Evolutionary conservation across 2,113 vertebrate genomes (phyloP), one percentile per base, ranked within the genome.

Genomic region (Chascanopsetta lugubris): DNA sequence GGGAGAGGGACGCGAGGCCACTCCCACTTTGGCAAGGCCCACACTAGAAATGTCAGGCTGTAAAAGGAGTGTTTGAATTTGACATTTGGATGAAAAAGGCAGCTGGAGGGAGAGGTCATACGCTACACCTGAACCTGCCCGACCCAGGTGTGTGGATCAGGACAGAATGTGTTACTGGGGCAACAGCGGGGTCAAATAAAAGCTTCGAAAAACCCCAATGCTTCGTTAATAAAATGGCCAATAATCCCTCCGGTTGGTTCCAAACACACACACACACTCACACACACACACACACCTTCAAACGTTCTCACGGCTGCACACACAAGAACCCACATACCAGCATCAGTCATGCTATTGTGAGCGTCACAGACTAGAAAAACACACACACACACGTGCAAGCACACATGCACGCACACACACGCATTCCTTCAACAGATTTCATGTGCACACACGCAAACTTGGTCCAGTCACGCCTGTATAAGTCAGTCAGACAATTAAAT

Each of bases 341-440:
- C 80, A 85, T 88, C 80, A 80, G 77, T 88, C 84, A 82, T 82
- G 84, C 80, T 66, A 76, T 65, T 69, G 74, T 68, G 51, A 82
- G 71, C 64, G 72, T 89, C 85, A 83, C 70, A 72, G 50, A 70
- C 45, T 48, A 26, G 21, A 7, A 55, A 49, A 60, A 24, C 27
- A 54, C 57, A 63, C 61, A 45, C 12, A 9, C n/a, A 79, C 20
- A 48, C 4, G 10, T 26, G 40, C 18, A 11, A 29, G 48, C 61
- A n/a, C n/a, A n/a, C n/a, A 13, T 15, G 18, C 42, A 26, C 27
- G 58, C 56, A 42, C 2, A 5, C 12, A 2, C 45, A 42, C 11
- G 32, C 61, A 84, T 60, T 80, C 74, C 67, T 84, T 57, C 24
- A 50, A 64, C 71, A 70, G 38, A 80, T 59, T 75, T 38, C 84